Evolutionary conservation across 2,888 invertebrate species (phyloP).

Genomic region (Andrena hattorfiana): DNA sequence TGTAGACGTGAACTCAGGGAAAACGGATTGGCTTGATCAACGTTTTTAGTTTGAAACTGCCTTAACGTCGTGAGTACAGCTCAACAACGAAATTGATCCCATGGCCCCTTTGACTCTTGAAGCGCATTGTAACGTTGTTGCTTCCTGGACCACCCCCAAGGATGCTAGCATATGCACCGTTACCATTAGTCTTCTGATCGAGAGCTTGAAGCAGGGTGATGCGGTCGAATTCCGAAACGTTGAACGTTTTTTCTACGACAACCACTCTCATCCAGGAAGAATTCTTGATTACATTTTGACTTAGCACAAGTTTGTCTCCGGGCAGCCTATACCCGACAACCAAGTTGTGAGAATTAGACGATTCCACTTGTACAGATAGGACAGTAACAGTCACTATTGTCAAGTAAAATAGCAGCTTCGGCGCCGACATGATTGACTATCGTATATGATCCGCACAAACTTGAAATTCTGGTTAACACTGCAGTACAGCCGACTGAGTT

Average conservation of each 20-base stretch:
- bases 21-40: neutral
- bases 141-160: constrained; percentile 83
- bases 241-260: constrained; percentile 71
- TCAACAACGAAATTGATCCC: constrained; percentile 85
- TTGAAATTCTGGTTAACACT: neutral
- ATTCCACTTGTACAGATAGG: constrained; percentile 26
- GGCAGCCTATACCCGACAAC: constrained; percentile 70
- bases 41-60: neutral
- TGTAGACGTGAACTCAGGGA: neutral
- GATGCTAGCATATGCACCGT: constrained; percentile 84
- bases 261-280: constrained; percentile 76
- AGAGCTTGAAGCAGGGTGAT: constrained; percentile 83
- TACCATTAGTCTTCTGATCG: constrained; percentile 84
- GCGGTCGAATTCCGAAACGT: constrained; percentile 53
- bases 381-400: constrained; percentile 40
- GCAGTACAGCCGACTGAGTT: constrained; percentile 3
- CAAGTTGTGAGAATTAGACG: constrained; percentile 71
- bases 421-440: constrained; percentile 45
- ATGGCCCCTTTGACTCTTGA: constrained; percentile 85
- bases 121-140: constrained; percentile 80
- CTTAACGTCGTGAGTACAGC: constrained; percentile 79
- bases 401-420: constrained; percentile 30
- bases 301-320: constrained; percentile 69
- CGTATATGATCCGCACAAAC: neutral
- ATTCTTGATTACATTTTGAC: constrained; percentile 71